Base-by-base conservation (phyloP, 2,888 invertebrate species). In the Busseola fusca region DNA sequence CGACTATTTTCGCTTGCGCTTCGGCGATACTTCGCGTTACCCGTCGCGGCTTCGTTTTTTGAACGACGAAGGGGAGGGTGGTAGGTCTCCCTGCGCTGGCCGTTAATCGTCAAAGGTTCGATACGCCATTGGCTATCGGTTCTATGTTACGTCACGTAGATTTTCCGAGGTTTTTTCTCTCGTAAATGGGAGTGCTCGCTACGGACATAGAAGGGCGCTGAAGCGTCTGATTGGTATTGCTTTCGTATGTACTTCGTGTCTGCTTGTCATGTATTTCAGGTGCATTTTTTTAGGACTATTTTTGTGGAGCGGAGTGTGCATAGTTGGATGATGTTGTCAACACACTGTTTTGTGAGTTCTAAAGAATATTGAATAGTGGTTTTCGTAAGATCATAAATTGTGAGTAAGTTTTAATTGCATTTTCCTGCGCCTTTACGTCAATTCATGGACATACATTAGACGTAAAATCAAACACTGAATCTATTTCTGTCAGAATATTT, bases 101-200 rank as follows among this genome's bases (percentile, higher is more conserved):
- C 70, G 80, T 67, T 83, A 71, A 80, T 77, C 81, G 87, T 76
- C 84, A 88, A 92, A 93, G 93, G 92, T 94, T 95, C 94, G 92
- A 95, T 95, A 87, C 84, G 87, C 93, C 89, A 95, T 95, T 93
- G 94, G 94, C 93, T 90, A 93, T 94, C 82, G 90, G 89, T 80
- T 84, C 81, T 81, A 87, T 87, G 86, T 87, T 90, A 93, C 93
- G 93, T 93, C 87, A 94, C 95, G 95, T 95, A 94, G 93, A 94
- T 93, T 94, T 94, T 94, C 93, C 89, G 87, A 85, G 88, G 88
- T 91, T 93, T 91, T 93, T 93, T 91, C 90, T 87, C 89, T 87
- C 84, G 87, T 89, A 87, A 85, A 88, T 89, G 88, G 88, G 87
- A 82, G 87, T 86, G 81, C 58, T 62, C 84, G 81, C 87, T 81